Conservation (phyloP, 1,140 invertebrate species). For the Globodera rostochiensis region DNA sequence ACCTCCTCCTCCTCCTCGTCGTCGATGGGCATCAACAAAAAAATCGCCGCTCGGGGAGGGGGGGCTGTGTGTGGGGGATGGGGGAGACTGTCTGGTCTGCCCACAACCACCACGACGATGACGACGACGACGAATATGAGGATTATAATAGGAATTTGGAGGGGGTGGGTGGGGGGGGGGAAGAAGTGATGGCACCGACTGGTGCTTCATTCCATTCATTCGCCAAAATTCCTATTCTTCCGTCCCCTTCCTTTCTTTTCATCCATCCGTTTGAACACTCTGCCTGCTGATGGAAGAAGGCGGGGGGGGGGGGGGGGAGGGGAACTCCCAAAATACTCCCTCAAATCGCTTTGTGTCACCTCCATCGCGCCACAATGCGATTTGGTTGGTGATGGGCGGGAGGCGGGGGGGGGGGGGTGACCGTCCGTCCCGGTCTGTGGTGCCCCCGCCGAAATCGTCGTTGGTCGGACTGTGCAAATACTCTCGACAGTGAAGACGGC, state of each 20-base stretch:
- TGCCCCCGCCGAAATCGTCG: neutral
- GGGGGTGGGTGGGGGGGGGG: neutral
- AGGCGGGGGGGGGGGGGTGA: neutral
- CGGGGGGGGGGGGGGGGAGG: no score
- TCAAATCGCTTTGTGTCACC: neutral
- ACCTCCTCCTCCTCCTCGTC: no score
- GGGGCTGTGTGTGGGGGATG: no score
- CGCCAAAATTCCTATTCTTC: no score
- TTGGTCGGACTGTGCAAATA: slow-evolving; percentile 2
- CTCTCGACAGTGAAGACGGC: neutral
- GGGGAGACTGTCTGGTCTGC: no score
- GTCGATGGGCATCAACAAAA: no score
- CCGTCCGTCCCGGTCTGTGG: neutral
- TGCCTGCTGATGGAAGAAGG: neutral
- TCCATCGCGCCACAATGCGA: neutral
- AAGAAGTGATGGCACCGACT: neutral
- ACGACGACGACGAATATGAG: neutral
- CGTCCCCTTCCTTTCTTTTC: neutral
- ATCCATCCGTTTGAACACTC: neutral
- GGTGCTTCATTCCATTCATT: neutral
- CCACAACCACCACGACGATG: neutral
- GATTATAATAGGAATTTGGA: no score
- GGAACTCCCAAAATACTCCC: no score
- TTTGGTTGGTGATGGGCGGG: neutral
- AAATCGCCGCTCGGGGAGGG: no score